Conservation (phyloP, 1,140 invertebrate genomes). For the Euglossa dilemma region DNA sequence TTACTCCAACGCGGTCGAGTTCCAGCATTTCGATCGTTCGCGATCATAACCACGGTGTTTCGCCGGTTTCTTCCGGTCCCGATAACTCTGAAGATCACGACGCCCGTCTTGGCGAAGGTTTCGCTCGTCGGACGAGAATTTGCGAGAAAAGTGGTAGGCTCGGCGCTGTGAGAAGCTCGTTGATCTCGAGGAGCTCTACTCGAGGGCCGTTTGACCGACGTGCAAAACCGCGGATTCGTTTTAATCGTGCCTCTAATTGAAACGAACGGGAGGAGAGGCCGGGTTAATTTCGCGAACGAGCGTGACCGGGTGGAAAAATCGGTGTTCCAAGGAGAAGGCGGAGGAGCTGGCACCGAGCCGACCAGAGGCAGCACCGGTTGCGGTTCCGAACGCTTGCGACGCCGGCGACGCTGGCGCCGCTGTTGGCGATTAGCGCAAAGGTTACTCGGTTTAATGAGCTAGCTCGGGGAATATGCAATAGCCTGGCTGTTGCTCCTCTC, state of each 20-base stretch:
- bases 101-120: background rate
- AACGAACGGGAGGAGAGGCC: background rate
- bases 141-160: background rate
- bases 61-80: background rate
- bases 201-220: background rate
- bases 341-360: background rate
- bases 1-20: background rate
- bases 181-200: background rate
- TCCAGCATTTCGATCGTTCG: background rate
- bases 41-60: no score
- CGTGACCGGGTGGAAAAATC: background rate
- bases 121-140: background rate
- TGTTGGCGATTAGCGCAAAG: no score
- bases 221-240: background rate
- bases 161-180: background rate
- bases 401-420: background rate
- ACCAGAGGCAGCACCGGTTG: background rate
- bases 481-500: background rate
- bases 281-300: background rate
- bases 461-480: slow-evolving; percentile 37
- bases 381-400: slow-evolving; percentile 1
- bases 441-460: slow-evolving; percentile 47
- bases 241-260: slow-evolving; percentile 11
- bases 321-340: background rate
- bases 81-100: background rate